Evolutionary conservation across 2,888 invertebrate species (phyloP).

Genomic region (Scaptomyza flava): DNA sequence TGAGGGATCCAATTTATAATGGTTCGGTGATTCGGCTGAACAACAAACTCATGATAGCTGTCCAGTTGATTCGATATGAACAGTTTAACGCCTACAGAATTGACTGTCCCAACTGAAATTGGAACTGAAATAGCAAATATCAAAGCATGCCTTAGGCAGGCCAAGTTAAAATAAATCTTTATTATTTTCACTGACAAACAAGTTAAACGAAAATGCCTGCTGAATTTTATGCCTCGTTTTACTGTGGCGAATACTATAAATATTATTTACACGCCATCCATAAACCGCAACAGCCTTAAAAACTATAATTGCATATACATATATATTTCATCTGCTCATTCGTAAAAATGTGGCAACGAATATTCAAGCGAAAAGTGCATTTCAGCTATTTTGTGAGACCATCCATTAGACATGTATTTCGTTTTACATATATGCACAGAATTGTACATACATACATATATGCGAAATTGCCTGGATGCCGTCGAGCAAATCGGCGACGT

Average conservation of each 20-base stretch:
- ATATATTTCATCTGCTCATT: constrained; percentile 8
- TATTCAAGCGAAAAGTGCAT: constrained; percentile 33
- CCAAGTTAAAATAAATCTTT: constrained; percentile 24
- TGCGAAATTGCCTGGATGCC: constrained; percentile 8
- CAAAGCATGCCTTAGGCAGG: constrained; percentile 8
- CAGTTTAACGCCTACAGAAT: constrained; percentile 17
- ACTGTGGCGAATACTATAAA: constrained; percentile 19
- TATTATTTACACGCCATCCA: constrained; percentile 24
- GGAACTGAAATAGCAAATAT: constrained; percentile 21
- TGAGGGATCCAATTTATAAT: constrained; percentile 6
- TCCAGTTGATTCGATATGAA: constrained; percentile 22
- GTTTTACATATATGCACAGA: constrained; percentile 11
- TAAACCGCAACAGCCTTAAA: constrained; percentile 16
- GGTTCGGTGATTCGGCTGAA: constrained; percentile 21
- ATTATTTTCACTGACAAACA: constrained; percentile 27
- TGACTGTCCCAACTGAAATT: constrained; percentile 1
- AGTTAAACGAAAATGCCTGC: not conserved
- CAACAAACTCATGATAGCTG: not conserved
- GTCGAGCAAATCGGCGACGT: constrained; percentile 22
- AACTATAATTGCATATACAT: too few species aligned
- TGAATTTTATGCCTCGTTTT: constrained; percentile 7
- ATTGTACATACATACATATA: constrained; percentile 9
- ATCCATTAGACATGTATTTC: constrained; percentile 13
- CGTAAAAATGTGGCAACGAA: constrained; percentile 12
- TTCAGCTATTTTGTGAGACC: constrained; percentile 18